Conservation (phyloP, 2,113 vertebrate species). For the Cercocebus atys region DNA sequence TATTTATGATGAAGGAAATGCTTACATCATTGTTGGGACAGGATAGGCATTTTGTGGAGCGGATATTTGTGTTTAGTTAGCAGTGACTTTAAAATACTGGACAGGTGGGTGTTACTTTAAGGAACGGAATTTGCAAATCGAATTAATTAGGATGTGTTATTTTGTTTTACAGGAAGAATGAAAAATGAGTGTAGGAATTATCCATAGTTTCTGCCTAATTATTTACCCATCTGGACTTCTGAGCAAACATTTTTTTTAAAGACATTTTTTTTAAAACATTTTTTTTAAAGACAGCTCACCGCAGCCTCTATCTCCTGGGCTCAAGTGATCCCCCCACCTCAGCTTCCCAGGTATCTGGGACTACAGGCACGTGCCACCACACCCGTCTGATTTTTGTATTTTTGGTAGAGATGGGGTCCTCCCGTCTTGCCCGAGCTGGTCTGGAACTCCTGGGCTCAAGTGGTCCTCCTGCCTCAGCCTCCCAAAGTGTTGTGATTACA, state of each 20-base stretch:
- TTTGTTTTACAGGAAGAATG: constrained; percentile 14
- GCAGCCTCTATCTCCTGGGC: background rate
- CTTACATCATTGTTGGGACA: constrained; percentile 28
- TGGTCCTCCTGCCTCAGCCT: background rate
- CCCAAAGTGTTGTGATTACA: background rate
- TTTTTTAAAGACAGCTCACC: background rate
- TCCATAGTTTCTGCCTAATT: background rate
- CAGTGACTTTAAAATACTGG: background rate
- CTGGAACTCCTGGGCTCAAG: background rate
- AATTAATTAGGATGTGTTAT: background rate
- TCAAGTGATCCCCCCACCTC: no score
- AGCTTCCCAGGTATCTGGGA: background rate
- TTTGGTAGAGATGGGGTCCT: background rate
- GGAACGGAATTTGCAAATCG: constrained; percentile 35
- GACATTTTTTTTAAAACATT: no score
- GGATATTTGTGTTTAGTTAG: background rate
- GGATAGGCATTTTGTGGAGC: background rate
- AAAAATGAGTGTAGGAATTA: background rate
- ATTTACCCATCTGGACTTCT: background rate
- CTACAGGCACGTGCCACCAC: background rate
- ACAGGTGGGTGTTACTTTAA: background rate
- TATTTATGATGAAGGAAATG: constrained; percentile 27
- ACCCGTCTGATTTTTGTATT: background rate
- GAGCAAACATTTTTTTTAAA: background rate
- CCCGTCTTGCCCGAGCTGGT: background rate